Evolutionary conservation across 1,140 invertebrate genomes (phyloP).

Genomic region (Drosophila arawakana): DNA sequence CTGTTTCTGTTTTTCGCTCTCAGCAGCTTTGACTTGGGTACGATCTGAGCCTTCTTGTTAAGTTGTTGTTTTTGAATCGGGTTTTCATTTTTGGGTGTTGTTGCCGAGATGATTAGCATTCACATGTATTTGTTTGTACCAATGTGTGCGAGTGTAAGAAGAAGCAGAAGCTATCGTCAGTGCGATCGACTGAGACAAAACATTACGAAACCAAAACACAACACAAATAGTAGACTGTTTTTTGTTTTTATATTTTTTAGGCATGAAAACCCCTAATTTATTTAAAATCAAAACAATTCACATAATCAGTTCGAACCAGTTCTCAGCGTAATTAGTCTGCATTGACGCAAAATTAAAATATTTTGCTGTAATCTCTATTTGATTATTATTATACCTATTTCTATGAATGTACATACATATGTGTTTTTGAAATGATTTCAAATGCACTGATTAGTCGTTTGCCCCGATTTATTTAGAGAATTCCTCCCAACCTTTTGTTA

Average conservation of each 20-base stretch:
- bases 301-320: conserved; percentile 35
- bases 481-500: not conserved
- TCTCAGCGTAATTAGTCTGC: conserved; percentile 30
- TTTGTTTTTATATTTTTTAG: too few relatives aligned
- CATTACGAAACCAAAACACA: conserved; percentile 64
- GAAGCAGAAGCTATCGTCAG: conserved; percentile 60
- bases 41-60: conserved; percentile 46
- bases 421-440: not conserved
- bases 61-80: conserved; percentile 51
- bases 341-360: conserved; percentile 16
- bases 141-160: conserved; percentile 13
- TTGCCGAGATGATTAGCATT: conserved; percentile 69
- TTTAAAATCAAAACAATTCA: conserved; percentile 26
- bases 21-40: conserved; percentile 28
- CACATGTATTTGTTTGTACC: conserved; percentile 45
- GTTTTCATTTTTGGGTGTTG: conserved; percentile 72
- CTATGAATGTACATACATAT: not conserved
- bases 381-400: not conserved
- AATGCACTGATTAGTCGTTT: not conserved
- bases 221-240: conserved; percentile 17
- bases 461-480: not conserved
- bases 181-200: conserved; percentile 19
- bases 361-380: not conserved
- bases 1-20: not conserved
- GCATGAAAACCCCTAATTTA: conserved; percentile 44